A percentile compares a stretch with the other conserved stretches of the same genome.
phyloP scores from a whole-genome alignment of 2,888 invertebrate species.

The Stenurella melanura region DNA sequence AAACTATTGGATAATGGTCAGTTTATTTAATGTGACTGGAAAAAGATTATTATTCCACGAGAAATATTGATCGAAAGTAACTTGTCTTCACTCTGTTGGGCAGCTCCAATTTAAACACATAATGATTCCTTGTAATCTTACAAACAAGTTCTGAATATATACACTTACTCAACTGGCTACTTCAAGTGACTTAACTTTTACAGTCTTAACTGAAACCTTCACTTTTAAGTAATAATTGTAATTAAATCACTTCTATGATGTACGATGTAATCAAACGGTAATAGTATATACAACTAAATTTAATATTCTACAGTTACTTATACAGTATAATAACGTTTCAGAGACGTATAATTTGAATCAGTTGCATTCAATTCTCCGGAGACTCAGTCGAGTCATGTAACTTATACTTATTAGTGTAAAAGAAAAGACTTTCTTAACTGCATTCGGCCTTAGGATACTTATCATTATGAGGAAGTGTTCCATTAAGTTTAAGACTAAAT shows the following conservation, averaged over 20 bases:
- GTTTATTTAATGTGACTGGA: too few species aligned
- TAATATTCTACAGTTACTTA: conserved; percentile 24
- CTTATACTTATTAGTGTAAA: conserved; percentile 21
- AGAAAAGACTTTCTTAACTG: conserved; percentile 10
- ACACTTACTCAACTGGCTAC: too few species aligned
- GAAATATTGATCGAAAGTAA: too few species aligned
- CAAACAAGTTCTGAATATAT: too few species aligned
- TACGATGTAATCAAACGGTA: not conserved
- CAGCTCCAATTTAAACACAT: too few species aligned
- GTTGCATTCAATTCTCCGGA: conserved; percentile 7
- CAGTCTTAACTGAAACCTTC: not conserved
- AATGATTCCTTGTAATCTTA: too few species aligned
- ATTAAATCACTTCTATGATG: not conserved
- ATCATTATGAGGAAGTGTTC: conserved; percentile 15
- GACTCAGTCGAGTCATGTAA: conserved; percentile 18
- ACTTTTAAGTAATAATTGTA: not conserved
- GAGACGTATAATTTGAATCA: conserved; percentile 26
- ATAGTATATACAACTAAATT: conserved; percentile 17
- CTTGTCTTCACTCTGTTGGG: too few species aligned
- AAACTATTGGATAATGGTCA: too few species aligned
- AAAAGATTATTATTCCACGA: too few species aligned
- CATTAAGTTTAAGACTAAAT: conserved; percentile 17
- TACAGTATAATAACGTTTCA: not conserved
- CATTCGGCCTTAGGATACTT: conserved; percentile 26
- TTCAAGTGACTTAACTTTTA: not conserved